These are phyloP conservation scores for Ctenodactylus gundi DNA, from an alignment of 2,113 vertebrate genomes.

Conservation along the genomic window DNA sequence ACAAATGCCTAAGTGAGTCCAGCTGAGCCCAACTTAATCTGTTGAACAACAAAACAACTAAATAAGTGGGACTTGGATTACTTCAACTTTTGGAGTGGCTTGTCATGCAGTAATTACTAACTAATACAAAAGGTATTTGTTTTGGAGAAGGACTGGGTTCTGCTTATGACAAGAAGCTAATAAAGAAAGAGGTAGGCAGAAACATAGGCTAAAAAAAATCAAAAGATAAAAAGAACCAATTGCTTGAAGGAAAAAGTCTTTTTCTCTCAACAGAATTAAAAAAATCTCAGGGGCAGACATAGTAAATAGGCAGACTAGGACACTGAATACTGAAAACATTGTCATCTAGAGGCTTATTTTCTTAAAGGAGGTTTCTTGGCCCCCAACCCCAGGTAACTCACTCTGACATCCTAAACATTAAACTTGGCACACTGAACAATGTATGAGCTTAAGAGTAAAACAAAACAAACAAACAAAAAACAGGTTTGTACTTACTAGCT, in stretches of 20 bases:
- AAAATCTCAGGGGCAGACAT: background rate
- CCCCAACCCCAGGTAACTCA: background rate
- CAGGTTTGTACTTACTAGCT: background rate
- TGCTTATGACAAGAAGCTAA: background rate
- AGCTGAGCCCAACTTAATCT: background rate
- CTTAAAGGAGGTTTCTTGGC: background rate
- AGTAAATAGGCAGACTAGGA: background rate
- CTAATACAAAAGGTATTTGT: background rate
- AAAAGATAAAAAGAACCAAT: background rate
- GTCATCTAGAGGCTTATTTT: background rate
- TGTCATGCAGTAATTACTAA: background rate
- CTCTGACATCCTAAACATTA: background rate
- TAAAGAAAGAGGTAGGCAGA: background rate
- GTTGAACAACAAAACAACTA: background rate
- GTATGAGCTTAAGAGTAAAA: background rate
- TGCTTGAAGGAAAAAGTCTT: background rate
- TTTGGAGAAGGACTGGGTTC: background rate
- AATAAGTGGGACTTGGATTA: background rate
- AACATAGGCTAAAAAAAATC: background rate
- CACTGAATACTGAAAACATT: background rate
- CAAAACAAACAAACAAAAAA: too few species aligned
- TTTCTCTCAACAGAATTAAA: background rate
- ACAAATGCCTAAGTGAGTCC: background rate
- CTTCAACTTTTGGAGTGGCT: background rate
- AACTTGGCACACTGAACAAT: background rate